Evolutionary conservation across 2,797 vertebrate genomes (phyloP), one percentile per base, ranked within the genome.

Genomic region (Syndactyla subalaris): DNA sequence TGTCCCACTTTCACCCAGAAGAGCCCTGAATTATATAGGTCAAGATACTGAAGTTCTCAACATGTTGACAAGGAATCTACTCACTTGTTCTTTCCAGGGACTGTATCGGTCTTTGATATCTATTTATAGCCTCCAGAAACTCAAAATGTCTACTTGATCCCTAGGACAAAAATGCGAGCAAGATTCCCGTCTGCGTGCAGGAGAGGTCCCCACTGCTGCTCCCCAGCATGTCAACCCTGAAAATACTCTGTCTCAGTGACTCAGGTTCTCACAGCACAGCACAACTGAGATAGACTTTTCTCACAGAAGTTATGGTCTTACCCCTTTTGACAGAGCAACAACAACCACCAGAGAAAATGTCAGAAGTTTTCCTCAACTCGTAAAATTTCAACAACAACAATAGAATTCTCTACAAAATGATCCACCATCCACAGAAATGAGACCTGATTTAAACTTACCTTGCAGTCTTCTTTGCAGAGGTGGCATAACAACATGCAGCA

Each of bases 291-390:
- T 12, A 22, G 2, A 22, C 3, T 3, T 49, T 57, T 23, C 52
- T 41, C 26, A 20, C 8, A 39, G 41, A 73, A 66, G 22, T 30
- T 52, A 7, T 66, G 11, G 3, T 71, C 57, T 73, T 76, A 41
- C 4, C 6, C 27, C 6, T 81, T 86, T 58, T 6, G 52, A 36
- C 41, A 65, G 30, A 59, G 26, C 17, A 23, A 58, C 10, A 29
- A 14, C 22, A 20, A 52, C 8, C 8, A 61, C 8, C 1, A 24
- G 13, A 62, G 21, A 14, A 48, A 39, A 43, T 1, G 1, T 2
- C 46, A 38, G 3, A 19, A 32, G 4, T 67, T 73, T 82, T 57
- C 10, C 38, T 34, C 8, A 61, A 49, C 0, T 38, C 12, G 21
- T 41, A 61, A 63, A 41, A 9, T 17, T 36, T 19, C 29, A 57